These are phyloP conservation scores for Rhynchomys soricoides DNA, from an alignment of 2,113 vertebrate genomes.

Conservation along the genomic window DNA sequence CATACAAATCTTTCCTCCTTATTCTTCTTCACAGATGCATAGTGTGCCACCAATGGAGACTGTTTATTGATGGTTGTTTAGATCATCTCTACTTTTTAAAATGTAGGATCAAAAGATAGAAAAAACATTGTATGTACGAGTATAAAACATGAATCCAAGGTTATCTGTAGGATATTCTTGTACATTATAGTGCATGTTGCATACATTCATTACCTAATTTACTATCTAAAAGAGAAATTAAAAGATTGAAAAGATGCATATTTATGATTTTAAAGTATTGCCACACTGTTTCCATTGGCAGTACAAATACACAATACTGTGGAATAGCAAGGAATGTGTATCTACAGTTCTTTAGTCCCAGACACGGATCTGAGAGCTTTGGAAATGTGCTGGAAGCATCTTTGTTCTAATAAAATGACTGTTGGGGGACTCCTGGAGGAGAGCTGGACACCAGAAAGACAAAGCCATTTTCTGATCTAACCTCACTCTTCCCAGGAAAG, in stretches of 20 bases:
- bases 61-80: neutral
- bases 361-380: neutral
- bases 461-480: neutral
- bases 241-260: neutral
- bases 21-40: neutral
- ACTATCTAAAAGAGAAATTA: neutral
- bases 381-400: neutral
- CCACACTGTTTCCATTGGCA: neutral
- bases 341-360: neutral
- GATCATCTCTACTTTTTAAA: neutral
- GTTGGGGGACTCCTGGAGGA: neutral
- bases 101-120: neutral
- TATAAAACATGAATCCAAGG: constrained; percentile 1
- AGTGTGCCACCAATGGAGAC: neutral
- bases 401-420: neutral
- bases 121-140: neutral
- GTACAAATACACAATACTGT: neutral
- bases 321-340: neutral
- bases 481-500: neutral
- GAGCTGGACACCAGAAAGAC: neutral
- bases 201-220: neutral
- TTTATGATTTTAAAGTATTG: constrained; percentile 49
- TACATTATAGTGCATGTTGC: neutral
- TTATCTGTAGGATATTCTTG: neutral
- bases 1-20: neutral